Conservation (phyloP, 1,140 invertebrate species). For the Bombus turneri region DNA sequence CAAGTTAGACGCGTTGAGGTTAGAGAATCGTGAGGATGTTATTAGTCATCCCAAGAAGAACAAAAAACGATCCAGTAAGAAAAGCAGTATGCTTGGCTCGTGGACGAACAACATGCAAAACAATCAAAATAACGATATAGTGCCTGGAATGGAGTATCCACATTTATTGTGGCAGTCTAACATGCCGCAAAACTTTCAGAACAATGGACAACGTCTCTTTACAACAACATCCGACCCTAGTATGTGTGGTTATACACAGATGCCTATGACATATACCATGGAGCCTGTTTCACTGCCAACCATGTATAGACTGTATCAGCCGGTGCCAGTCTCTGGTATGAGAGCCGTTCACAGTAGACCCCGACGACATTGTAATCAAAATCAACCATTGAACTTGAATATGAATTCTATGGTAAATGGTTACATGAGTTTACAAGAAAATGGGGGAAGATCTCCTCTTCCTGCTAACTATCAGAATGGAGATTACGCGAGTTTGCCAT, state of each 20-base stretch:
- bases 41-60: slow-evolving; percentile 43
- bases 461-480: slow-evolving; percentile 76
- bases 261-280: slow-evolving; percentile 81
- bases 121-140: slow-evolving; percentile 26
- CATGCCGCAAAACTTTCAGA: slow-evolving; percentile 39
- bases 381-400: slow-evolving; percentile 40
- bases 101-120: slow-evolving; percentile 31
- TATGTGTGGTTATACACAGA: slow-evolving; percentile 81
- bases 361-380: slow-evolving; percentile 61
- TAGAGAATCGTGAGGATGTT: slow-evolving; percentile 18
- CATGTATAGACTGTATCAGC: slow-evolving; percentile 77
- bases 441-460: slow-evolving; percentile 76
- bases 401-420: slow-evolving; percentile 73
- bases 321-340: slow-evolving; percentile 70
- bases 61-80: slow-evolving; percentile 56
- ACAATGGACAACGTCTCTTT: slow-evolving; percentile 80
- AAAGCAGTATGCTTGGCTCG: slow-evolving; percentile 7
- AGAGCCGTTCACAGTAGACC: slow-evolving; percentile 64
- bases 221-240: slow-evolving; percentile 82
- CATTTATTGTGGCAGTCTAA: slow-evolving; percentile 59
- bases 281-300: slow-evolving; percentile 83
- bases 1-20: slow-evolving; percentile 39
- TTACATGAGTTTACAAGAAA: slow-evolving; percentile 73
- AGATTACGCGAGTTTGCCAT: slow-evolving; percentile 82
- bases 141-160: slow-evolving; percentile 48